Conservation (phyloP, 2,797 vertebrate genomes). For the Peromyscus nudipes region DNA sequence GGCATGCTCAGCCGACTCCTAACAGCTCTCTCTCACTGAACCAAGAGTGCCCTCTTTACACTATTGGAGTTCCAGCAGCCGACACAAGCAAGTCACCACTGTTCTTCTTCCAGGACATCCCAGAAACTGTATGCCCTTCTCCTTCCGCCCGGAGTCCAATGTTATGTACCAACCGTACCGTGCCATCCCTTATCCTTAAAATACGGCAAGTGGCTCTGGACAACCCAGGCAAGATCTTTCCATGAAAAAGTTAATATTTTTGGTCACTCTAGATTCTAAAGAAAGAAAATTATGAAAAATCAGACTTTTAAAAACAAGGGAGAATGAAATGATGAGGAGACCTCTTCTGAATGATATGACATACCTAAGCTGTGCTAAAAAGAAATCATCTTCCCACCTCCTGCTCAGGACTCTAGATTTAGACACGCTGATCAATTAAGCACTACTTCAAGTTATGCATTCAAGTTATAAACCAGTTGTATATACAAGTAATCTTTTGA, state of each 20-base stretch:
- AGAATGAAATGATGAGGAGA: constrained; percentile 37
- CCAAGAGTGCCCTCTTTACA: background rate
- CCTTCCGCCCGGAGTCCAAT: background rate
- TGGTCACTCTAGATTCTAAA: constrained; percentile 53
- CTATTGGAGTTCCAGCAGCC: background rate
- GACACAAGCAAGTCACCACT: background rate
- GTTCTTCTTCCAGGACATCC: background rate
- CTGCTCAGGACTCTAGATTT: background rate
- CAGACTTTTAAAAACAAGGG: background rate
- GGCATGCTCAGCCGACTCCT: background rate
- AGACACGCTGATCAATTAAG: constrained; percentile 55
- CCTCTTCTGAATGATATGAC: constrained; percentile 3
- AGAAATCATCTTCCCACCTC: constrained; percentile 35
- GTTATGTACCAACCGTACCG: background rate
- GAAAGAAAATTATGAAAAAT: constrained; percentile 51
- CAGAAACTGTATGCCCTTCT: background rate
- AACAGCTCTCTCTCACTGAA: background rate
- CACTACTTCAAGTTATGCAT: constrained; percentile 23
- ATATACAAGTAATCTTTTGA: constrained; percentile 28
- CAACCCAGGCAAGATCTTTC: constrained; percentile 7
- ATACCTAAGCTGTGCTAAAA: background rate
- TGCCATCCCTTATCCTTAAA: constrained; percentile 39
- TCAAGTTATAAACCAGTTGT: constrained; percentile 44
- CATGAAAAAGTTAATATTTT: constrained; percentile 56
- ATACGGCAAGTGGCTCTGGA: background rate